Evolutionary conservation across 2,888 invertebrate species (phyloP), one percentile per base, ranked within the genome.

Genomic region (Hyposoter didymator): DNA sequence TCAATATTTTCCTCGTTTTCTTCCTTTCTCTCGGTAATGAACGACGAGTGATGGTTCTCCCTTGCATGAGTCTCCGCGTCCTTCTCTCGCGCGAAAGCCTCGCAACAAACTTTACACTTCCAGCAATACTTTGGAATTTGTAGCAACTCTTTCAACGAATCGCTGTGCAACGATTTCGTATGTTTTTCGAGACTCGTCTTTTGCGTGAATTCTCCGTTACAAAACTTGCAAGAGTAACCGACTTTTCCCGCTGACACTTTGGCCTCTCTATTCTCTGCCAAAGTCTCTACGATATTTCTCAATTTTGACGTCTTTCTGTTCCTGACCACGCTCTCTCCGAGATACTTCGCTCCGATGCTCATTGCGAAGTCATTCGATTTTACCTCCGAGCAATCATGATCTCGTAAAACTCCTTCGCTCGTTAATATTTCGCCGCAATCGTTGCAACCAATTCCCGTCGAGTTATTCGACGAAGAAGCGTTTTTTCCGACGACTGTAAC

Each of bases 171-270:
- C 8, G 87, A 55, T 14, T 86, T 74, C 80, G 91, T 88, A 76
- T 92, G 92, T 55, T 89, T 91, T n/a, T 90, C 88, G 4, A 91
- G 87, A 79, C 90, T 90, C 62, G 90, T 89, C 78, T 90, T 90
- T 32, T 90, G 88, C 19, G 88, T 85, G 78, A 92, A 92, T 74
- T 87, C 84, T 79, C 91, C 91, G 6, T 88, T 89, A 81, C 92
- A 92, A 10, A 87, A 87, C 39, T 88, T 88, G 81, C 92, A 92
- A 17, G 87, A 79, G 82, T 89, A 90, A 22, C 86, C 88, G 19
- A 84, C 32, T 47, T 75, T 64, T 32, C n/a, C n/a, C 5, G 35
- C 35, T 0, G 7, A 35, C 14, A 17, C n/a, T 32, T 32, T 10
- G 12, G 19, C 19, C 19, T 52, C 52, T 19, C 19, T n/a, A 2